Conservation (phyloP, 2,797 vertebrate species). For the Myiotriccus ornatus region DNA sequence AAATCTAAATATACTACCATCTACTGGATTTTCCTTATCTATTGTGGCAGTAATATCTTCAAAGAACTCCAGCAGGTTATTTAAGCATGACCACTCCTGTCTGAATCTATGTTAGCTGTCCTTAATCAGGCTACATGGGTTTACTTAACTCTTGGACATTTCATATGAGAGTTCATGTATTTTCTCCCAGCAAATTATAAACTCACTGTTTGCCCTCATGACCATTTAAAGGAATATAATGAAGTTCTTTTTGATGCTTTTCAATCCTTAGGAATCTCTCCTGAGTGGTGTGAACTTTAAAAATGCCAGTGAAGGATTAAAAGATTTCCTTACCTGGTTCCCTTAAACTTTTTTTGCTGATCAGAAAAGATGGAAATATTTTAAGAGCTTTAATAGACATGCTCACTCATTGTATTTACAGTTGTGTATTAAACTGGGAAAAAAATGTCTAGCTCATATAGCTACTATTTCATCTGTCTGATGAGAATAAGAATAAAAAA, state of each 20-base stretch:
- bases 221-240: slow-evolving; percentile 31
- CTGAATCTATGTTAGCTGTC: neutral
- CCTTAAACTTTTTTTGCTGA: neutral
- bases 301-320: slow-evolving; percentile 24
- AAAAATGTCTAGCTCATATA: neutral
- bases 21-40: neutral
- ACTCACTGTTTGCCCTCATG: neutral
- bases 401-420: neutral
- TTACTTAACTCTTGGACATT: neutral
- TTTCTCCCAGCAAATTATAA: neutral
- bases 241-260: neutral
- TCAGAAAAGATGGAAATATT: neutral
- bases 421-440: neutral
- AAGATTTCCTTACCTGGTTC: neutral
- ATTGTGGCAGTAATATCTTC: neutral
- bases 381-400: neutral
- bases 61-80: slow-evolving; percentile 12
- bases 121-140: neutral
- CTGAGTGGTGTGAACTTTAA: slow-evolving; percentile 1
- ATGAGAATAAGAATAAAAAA: neutral
- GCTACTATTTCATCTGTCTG: neutral
- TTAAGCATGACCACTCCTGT: slow-evolving; percentile 18
- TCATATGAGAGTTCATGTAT: neutral
- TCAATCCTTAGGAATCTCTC: neutral
- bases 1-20: slow-evolving; percentile 19